Conservation (phyloP, 2,113 vertebrate genomes). For the Halichoeres trimaculatus region DNA sequence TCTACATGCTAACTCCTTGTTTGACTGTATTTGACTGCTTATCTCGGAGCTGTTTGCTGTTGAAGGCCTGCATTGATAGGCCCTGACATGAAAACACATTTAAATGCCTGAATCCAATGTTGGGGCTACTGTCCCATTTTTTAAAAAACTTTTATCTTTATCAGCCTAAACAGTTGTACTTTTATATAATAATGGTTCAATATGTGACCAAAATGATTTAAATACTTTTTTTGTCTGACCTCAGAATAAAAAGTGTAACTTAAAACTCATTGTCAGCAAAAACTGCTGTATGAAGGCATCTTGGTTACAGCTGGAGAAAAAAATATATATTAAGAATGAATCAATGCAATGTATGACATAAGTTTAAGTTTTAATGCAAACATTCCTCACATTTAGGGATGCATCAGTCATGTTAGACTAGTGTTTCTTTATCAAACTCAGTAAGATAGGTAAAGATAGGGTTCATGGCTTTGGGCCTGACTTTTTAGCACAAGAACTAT, state of each 20-base stretch:
- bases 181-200: too few species aligned
- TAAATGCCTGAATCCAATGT: neutral
- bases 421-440: neutral
- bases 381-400: neutral
- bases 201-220: too few species aligned
- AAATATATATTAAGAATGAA: too few species aligned
- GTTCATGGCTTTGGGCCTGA: too few species aligned
- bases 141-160: too few species aligned
- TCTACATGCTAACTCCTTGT: neutral
- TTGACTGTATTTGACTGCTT: slow-evolving; percentile 6
- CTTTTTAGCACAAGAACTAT: neutral
- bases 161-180: too few species aligned
- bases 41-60: neutral
- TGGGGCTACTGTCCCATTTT: neutral
- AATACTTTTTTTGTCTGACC: too few species aligned
- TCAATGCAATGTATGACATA: too few species aligned
- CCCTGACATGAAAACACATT: neutral
- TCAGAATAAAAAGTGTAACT: too few species aligned
- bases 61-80: neutral
- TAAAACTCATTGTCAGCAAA: too few species aligned
- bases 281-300: neutral
- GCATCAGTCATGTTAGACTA: neutral
- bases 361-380: neutral
- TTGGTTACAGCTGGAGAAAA: neutral
- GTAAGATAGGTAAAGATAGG: too few species aligned